Base-by-base conservation (phyloP, 2,888 invertebrate genomes). In the Anthophora plumipes region DNA sequence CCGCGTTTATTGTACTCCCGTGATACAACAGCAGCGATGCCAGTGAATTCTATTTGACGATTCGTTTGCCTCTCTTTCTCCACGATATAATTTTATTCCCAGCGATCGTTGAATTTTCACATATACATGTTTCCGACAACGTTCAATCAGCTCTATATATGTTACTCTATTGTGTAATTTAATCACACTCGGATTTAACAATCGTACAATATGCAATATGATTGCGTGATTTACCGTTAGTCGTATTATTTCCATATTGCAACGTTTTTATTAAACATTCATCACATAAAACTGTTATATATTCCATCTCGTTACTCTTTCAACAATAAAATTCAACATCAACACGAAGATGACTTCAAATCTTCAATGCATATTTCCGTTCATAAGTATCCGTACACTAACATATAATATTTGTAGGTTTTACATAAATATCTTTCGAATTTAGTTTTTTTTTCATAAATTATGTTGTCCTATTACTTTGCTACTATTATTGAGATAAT, bases 21-120 rank as follows among this genome's bases (percentile, higher is more conserved):
- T 41, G 46, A 48, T 52, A 39, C 20, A 67, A 17, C 17, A 9
- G 43, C 22, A n/a, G 12, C 48, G 57, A 57, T 39, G 59, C n/a
- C 11, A 48, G 20, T 8, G 31, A 67, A 50, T 60, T 67, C 66
- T 41, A 46, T 77, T 74, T 66, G 60, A 63, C 67, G 37, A 67
- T 39, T 20, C 41, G 11, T 25, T 41, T 20, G 14, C 39, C 39
- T 20, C 48, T 39, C 63, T 54, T 43, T 25, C 41, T 41, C 48
- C 48, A 0, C 55, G 43, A 46, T 55, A 43, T 68, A 68, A 61
- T 68, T 50, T 55, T 54, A 17, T 68, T 60, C n/a, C 17, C 22
- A 5, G 48, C 17, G 14, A 37, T 25, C 52, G 22, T 41, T 7
- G 31, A 43, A 52, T 63, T 69, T 46, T 39, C 60, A 9, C n/a